Base-by-base conservation (phyloP, 2,797 vertebrate genomes). In the Novumbra hubbsi region DNA sequence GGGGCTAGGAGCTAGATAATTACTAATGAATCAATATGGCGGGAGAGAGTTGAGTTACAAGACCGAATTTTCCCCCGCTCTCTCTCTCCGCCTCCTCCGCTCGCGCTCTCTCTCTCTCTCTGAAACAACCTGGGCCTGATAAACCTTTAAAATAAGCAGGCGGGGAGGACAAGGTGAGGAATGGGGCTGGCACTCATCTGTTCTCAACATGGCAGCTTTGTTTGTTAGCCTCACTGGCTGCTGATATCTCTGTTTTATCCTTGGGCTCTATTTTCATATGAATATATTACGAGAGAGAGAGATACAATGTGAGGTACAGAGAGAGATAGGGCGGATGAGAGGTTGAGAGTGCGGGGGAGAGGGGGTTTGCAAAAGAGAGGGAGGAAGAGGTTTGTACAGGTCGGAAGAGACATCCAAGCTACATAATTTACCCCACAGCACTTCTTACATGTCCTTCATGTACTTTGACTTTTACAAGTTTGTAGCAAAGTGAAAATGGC, bases 21-120 rank as follows among this genome's bases (percentile, higher is more conserved):
- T 88, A 88, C 83, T 84, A 89, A 88, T 86, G 85, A 89, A 89
- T 88, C 85, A 85, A 83, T 89, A 85, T 80, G 72, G 64, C 65
- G 78, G 80, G 80, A 19, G 49, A 24, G 71, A 72, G 83, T 64
- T 21, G 72, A 49, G 78, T 76, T 70, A 19, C n/a, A 66, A 17
- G 57, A 78, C 81, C 78, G 83, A 80, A 77, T 60, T 12, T 19
- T 24, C 72, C 66, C 68, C 79, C 34, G 5, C 34, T 38, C 34
- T 38, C 34, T 38, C 34, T 34, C 32, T 3, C 34, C 34, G 5
- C 8, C 34, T 38, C 34, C 8, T 38, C 34, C 71, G 34, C 76
- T 77, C 74, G 57, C 77, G 76, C 70, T 68, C 76, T 11, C 71
- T 41, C 76, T 77, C 74, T 64, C 77, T 77, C 70, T 68, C 76